phyloP scores from a whole-genome alignment of 2,113 vertebrate species.

The Daboia siamensis region DNA sequence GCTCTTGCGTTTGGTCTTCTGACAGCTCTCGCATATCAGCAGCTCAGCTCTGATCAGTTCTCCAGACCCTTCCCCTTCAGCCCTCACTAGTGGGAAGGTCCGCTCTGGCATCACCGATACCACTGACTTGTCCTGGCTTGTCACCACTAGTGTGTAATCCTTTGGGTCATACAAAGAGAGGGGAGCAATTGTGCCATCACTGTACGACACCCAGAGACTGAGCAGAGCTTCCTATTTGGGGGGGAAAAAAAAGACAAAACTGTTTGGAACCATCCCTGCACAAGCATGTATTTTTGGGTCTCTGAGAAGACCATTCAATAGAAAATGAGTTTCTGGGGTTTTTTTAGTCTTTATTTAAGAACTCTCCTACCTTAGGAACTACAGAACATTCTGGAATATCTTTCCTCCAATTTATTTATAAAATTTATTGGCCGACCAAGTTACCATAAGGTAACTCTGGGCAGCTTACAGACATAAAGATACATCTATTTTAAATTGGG shows the following conservation, averaged over 20 bases:
- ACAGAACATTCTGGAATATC: background rate
- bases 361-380: background rate
- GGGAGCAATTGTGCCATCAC: constrained; percentile 86
- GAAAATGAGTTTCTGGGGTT: background rate
- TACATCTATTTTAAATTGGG: too few relatives aligned
- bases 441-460: too few relatives aligned
- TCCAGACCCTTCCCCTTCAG: constrained; percentile 84
- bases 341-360: background rate
- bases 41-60: constrained; percentile 84
- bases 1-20: constrained; percentile 96
- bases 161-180: constrained; percentile 89
- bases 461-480: too few relatives aligned
- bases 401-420: background rate
- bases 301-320: background rate
- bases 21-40: constrained; percentile 91
- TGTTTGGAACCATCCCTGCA: background rate
- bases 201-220: constrained; percentile 94
- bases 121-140: constrained; percentile 83
- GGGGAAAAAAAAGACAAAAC: constrained; percentile 37
- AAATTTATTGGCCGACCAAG: too few relatives aligned
- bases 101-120: constrained; percentile 84
- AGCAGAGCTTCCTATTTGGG: constrained; percentile 85
- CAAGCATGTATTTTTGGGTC: background rate
- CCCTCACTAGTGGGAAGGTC: constrained; percentile 83
- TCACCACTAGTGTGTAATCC: constrained; percentile 92